Percentiles rank a stretch among this genome's conserved stretches.
Conservation (phyloP, 2,888 invertebrate species). For the Oscheius sp. region DNA sequence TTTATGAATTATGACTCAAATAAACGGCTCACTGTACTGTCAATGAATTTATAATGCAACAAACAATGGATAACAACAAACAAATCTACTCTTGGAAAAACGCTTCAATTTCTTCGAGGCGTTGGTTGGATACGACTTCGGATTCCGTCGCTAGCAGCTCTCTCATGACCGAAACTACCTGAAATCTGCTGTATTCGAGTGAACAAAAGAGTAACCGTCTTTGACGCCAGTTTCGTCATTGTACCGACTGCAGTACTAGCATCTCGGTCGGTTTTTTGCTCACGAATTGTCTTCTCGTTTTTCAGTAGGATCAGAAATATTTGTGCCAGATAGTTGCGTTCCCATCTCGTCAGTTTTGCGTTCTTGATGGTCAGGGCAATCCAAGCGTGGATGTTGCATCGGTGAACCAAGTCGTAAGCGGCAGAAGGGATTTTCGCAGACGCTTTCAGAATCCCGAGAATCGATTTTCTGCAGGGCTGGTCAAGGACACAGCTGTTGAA, state of each 20-base stretch:
- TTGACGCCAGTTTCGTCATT: conserved; percentile 5
- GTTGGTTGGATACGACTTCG: not conserved
- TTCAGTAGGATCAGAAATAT: conserved; percentile 32
- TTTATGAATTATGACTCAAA: conserved; percentile 4
- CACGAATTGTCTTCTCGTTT: not conserved
- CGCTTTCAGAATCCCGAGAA: conserved; percentile 28
- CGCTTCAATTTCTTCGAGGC: not conserved
- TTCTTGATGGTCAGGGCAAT: conserved; percentile 47
- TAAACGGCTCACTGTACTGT: conserved; percentile 8
- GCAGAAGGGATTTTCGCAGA: conserved; percentile 44
- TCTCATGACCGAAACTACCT: not conserved
- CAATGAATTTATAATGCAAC: not conserved
- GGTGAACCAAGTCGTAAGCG: conserved; percentile 49
- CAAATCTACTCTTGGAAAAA: conserved; percentile 1
- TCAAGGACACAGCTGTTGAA: conserved; percentile 37
- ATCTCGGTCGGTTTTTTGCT: not conserved
- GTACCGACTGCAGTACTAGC: not conserved
- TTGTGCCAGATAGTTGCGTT: conserved; percentile 31
- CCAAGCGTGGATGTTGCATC: conserved; percentile 54
- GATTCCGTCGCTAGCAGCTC: not conserved
- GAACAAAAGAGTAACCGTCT: not conserved
- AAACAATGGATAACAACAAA: conserved; percentile 5
- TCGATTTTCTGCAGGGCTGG: conserved; percentile 20
- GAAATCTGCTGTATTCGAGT: too few relatives aligned
- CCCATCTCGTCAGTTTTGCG: too few relatives aligned